Conservation (phyloP, 2,113 vertebrate species). For the Coregonus clupeaformis region DNA sequence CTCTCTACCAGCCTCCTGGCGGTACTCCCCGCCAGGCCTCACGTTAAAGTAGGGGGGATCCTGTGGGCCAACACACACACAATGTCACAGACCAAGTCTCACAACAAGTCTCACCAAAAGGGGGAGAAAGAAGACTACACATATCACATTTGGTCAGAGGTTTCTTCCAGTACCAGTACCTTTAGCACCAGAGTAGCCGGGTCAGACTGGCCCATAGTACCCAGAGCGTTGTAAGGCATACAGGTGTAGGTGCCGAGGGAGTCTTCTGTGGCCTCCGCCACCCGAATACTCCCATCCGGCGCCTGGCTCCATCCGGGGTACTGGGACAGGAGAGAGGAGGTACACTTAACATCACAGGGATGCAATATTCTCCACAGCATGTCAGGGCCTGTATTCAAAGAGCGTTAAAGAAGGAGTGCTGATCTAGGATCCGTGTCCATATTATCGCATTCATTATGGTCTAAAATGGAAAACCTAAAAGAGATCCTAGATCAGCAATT, state of each 20-base stretch:
- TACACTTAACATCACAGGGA: neutral
- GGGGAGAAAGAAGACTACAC: neutral
- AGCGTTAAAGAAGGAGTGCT: too few species aligned
- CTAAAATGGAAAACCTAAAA: too few species aligned
- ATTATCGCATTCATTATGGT: too few species aligned
- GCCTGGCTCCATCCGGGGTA: slow-evolving; percentile 92
- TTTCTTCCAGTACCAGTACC: slow-evolving; percentile 66
- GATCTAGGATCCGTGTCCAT: too few species aligned
- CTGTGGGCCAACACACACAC: slow-evolving; percentile 62
- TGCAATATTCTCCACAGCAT: too few species aligned
- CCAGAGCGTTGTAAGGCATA: slow-evolving; percentile 99
- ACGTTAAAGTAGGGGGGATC: slow-evolving; percentile 99
- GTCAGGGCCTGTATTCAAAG: too few species aligned
- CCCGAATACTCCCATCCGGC: slow-evolving; percentile 93
- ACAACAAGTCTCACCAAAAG: neutral
- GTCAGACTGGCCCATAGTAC: slow-evolving; percentile 98
- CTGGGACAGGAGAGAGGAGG: slow-evolving; percentile 57
- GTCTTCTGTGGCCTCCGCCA: slow-evolving; percentile 97
- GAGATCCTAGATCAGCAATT: too few species aligned
- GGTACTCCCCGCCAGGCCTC: slow-evolving; percentile 98
- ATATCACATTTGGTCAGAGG: too few species aligned
- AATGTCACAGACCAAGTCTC: slow-evolving; percentile 11
- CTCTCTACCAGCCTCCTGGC: slow-evolving; percentile 97
- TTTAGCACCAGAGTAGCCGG: slow-evolving; percentile 98
- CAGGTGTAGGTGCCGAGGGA: slow-evolving; percentile 99